phyloP scores from a whole-genome alignment of 2,113 vertebrate species.

The Lophochroa leadbeateri region DNA sequence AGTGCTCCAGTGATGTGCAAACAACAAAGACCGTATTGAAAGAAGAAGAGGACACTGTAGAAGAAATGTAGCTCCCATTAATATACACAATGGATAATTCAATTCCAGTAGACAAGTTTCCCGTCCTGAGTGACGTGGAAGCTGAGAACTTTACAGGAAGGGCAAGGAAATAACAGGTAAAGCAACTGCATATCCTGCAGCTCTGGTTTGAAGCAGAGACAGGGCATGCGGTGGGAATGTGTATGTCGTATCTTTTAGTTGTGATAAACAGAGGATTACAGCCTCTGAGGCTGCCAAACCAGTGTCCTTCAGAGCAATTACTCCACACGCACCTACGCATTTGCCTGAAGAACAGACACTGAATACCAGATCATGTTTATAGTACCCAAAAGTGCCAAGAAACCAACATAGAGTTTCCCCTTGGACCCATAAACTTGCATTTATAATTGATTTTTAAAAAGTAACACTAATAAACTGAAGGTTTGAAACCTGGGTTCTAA shows the following conservation, averaged over 20 bases:
- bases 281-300: background rate
- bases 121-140: accelerated
- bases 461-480: background rate
- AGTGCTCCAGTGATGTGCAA: background rate
- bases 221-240: background rate
- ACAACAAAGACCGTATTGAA: background rate
- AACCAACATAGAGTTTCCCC: background rate
- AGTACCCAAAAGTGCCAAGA: background rate
- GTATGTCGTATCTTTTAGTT: background rate
- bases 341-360: background rate
- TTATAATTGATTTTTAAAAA: background rate
- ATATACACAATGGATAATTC: background rate
- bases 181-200: background rate
- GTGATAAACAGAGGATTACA: background rate
- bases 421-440: background rate
- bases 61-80: background rate
- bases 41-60: background rate
- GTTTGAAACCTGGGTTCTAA: background rate
- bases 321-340: background rate
- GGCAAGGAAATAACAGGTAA: background rate
- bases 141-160: background rate
- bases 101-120: background rate
- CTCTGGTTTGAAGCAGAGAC: background rate
- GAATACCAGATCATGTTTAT: background rate
- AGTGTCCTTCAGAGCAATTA: background rate